Evolutionary conservation across 2,797 vertebrate genomes (phyloP).

Genomic region (Hemitrygon akajei): DNA sequence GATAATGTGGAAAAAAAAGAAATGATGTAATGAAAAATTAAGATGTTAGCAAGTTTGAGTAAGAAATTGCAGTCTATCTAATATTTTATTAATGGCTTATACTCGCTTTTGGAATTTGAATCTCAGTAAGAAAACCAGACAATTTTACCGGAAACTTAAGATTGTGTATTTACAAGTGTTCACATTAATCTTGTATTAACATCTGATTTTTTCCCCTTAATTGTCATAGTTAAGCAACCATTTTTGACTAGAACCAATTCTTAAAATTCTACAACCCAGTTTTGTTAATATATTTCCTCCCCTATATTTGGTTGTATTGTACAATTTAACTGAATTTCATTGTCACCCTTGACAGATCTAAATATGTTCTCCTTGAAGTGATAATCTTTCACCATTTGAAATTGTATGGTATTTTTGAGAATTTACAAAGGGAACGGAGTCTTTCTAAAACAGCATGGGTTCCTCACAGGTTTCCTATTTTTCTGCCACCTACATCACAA

Average conservation of each 20-base stretch:
- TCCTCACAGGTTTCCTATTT: too few species aligned
- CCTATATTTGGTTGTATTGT: neutral
- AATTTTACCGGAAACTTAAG: too few species aligned
- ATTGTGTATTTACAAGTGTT: too few species aligned
- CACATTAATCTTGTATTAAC: too few species aligned
- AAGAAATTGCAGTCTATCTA: neutral
- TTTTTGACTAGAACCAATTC: neutral
- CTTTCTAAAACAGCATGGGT: neutral
- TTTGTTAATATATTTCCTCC: neutral
- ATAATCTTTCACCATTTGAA: too few species aligned
- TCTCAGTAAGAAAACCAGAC: too few species aligned
- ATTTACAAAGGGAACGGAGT: neutral
- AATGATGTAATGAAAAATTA: neutral
- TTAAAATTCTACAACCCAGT: neutral
- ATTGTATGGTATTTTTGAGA: neutral
- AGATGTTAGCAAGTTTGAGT: neutral
- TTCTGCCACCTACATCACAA: too few species aligned
- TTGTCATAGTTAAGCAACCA: neutral
- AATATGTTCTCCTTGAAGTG: neutral
- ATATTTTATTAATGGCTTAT: neutral
- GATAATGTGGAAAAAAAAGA: neutral
- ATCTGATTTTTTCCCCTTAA: too few species aligned
- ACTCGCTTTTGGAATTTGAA: neutral
- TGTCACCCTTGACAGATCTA: neutral
- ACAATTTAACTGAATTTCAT: neutral